Conservation (phyloP, 2,797 vertebrate genomes). For the Sebastes kiyomatsui region DNA sequence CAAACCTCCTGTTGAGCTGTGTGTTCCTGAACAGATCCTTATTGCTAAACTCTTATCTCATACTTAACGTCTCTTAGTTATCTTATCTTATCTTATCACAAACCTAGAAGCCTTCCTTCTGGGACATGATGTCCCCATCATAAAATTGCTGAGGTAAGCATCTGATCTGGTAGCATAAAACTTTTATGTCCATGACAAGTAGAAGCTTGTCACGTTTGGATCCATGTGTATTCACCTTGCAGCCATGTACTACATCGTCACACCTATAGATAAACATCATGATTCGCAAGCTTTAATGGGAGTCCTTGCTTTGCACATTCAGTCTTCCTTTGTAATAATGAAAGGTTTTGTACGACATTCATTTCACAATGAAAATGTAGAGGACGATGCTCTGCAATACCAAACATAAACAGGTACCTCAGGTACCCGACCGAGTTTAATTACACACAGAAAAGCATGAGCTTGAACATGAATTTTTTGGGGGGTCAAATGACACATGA, state of each 20-base stretch:
- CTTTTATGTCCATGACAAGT: slow-evolving; percentile 28
- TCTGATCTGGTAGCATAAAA: slow-evolving; percentile 13
- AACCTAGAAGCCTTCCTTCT: slow-evolving; percentile 1
- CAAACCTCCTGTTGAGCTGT: slow-evolving; percentile 6
- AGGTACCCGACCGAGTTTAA: background rate
- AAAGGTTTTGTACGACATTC: background rate
- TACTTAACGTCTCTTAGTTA: background rate
- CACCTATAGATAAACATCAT: slow-evolving; percentile 3
- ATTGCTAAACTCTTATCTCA: slow-evolving; percentile 14
- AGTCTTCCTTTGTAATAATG: background rate
- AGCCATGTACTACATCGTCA: slow-evolving; percentile 14
- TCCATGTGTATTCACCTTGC: slow-evolving; percentile 34
- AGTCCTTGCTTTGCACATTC: background rate
- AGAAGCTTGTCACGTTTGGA: slow-evolving; percentile 36
- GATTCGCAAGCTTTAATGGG: background rate
- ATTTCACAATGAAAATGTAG: background rate
- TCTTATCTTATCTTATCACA: too few species aligned
- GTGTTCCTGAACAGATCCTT: background rate
- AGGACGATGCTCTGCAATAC: background rate
- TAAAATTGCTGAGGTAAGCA: slow-evolving; percentile 36
- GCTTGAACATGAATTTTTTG: background rate
- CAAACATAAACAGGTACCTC: background rate
- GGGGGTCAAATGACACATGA: background rate
- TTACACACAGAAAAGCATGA: background rate
- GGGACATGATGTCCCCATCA: slow-evolving; percentile 16